These are phyloP conservation scores for Esperia sulphurella DNA, from an alignment of 2,888 invertebrate genomes.

Conservation along the genomic window DNA sequence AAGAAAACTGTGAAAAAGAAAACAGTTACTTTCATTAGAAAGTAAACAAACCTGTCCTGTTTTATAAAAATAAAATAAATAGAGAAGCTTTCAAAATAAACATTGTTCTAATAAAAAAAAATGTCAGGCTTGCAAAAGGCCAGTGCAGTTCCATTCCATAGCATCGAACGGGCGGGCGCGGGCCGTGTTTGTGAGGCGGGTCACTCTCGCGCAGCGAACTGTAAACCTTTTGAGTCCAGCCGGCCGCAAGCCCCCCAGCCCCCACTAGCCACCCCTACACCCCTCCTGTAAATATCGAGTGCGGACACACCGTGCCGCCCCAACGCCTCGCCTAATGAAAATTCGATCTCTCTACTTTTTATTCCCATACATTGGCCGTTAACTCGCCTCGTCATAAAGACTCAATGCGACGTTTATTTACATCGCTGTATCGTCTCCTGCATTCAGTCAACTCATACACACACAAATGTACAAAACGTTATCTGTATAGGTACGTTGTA, in stretches of 20 bases:
- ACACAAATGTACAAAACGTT: neutral
- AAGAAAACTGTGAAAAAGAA: too few relatives aligned
- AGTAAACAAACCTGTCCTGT: too few relatives aligned
- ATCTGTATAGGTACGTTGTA: neutral
- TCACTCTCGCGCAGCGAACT: slow-evolving; percentile 76
- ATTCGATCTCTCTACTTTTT: slow-evolving; percentile 69
- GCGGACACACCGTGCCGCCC: slow-evolving; percentile 68
- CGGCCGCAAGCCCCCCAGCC: slow-evolving; percentile 51
- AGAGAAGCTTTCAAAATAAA: slow-evolving; percentile 3
- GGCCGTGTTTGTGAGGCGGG: slow-evolving; percentile 70
- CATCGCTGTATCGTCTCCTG: neutral
- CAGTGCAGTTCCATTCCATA: slow-evolving; percentile 55
- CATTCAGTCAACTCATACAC: neutral
- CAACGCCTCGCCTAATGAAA: slow-evolving; percentile 76
- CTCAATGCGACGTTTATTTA: slow-evolving; percentile 40
- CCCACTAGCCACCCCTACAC: slow-evolving; percentile 19
- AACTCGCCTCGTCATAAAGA: slow-evolving; percentile 35
- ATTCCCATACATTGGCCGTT: slow-evolving; percentile 38
- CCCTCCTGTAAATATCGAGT: slow-evolving; percentile 54
- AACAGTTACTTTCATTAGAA: too few relatives aligned
- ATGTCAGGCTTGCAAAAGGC: slow-evolving; percentile 33
- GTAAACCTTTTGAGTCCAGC: slow-evolving; percentile 75
- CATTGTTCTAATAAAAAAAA: slow-evolving; percentile 4
- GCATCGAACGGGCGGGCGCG: slow-evolving; percentile 43
- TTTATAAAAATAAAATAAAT: neutral